These are phyloP conservation scores for Glareola pratincola DNA, from an alignment of 2,113 vertebrate genomes.

Conservation along the genomic window DNA sequence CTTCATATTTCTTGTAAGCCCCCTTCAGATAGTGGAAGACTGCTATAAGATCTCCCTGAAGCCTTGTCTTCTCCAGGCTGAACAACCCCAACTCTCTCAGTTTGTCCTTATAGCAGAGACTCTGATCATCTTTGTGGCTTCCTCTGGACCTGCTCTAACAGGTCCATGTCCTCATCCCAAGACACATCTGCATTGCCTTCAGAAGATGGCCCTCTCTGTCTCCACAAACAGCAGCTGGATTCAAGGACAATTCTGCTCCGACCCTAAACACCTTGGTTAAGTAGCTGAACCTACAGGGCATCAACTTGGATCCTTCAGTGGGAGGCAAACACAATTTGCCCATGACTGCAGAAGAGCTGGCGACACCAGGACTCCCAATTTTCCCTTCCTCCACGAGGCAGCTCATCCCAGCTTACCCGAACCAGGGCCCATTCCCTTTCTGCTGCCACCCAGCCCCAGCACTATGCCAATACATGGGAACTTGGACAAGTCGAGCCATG, in stretches of 20 bases:
- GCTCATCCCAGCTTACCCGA: neutral
- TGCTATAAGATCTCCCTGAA: neutral
- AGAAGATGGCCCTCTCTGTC: neutral
- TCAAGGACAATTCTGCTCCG: neutral
- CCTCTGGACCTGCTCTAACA: neutral
- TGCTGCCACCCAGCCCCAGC: neutral
- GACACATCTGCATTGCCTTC: neutral
- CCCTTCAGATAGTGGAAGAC: neutral
- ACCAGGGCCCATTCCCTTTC: accelerated
- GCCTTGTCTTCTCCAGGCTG: neutral
- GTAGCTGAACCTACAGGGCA: neutral
- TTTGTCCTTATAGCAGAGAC: neutral
- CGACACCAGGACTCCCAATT: neutral
- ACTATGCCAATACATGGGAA: accelerated
- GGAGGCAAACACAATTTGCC: neutral
- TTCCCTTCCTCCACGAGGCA: neutral
- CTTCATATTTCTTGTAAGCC: neutral
- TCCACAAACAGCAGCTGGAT: neutral
- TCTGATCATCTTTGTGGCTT: neutral
- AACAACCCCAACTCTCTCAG: neutral
- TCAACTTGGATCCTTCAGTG: neutral
- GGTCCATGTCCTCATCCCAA: neutral
- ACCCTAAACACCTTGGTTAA: neutral
- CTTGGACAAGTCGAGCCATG: neutral
- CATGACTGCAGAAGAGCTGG: neutral